Evolutionary conservation across 37 sponge, comb jelly and placozoan genomes (phyloP).

Genomic region (Amphimedon queenslandica): DNA sequence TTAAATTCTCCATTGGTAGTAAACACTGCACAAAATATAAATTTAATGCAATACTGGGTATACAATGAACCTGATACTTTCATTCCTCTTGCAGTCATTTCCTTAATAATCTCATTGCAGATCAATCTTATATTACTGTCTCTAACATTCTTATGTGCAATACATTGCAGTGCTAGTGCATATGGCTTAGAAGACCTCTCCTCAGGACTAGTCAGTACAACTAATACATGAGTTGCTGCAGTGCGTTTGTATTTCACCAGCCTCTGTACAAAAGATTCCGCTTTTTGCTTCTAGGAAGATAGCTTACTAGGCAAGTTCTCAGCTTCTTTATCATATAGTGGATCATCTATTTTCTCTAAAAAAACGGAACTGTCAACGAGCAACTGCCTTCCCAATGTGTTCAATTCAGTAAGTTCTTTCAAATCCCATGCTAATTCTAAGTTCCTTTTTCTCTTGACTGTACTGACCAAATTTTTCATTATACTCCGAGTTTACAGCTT

Average conservation of each 20-base stretch:
- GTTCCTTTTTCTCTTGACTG: too few species aligned
- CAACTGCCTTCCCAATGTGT: too few species aligned
- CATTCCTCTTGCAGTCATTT: background rate
- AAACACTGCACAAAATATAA: background rate
- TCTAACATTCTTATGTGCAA: background rate
- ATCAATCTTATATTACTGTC: background rate
- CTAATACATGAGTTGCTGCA: background rate
- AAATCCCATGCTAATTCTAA: too few species aligned
- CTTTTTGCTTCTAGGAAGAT: background rate
- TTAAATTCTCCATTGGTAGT: conserved; percentile 9
- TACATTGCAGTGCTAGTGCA: conserved; percentile 2
- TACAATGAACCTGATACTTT: conserved; percentile 8
- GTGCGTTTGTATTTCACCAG: background rate
- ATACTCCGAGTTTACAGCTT: too few species aligned
- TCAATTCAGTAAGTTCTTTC: too few species aligned
- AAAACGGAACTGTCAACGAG: too few species aligned
- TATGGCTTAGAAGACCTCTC: conserved; percentile 1
- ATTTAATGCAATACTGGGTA: too few species aligned
- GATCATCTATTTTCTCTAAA: too few species aligned
- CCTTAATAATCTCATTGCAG: background rate
- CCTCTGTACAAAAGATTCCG: conserved; percentile 1
- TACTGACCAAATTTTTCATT: too few species aligned
- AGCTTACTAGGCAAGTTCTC: background rate
- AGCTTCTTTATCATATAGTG: too few species aligned
- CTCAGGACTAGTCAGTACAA: background rate